A percentile compares a stretch with the other conserved stretches of the same genome.
These are phyloP conservation scores for Collichthys lucidus DNA, from an alignment of 2,113 vertebrate species.

Conservation along the genomic window DNA sequence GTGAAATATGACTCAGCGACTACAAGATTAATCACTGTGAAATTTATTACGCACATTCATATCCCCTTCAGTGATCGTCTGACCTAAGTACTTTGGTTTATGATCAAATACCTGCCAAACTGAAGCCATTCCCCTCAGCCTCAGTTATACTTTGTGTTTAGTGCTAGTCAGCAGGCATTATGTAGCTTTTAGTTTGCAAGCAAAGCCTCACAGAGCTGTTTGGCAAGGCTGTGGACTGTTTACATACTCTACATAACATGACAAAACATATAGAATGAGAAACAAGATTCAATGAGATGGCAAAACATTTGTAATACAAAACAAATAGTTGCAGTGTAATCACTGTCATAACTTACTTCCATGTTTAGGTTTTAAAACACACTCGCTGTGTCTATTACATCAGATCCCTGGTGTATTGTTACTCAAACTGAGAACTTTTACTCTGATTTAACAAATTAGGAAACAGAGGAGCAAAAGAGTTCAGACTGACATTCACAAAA, in stretches of 20 bases:
- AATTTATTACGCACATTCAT: not conserved
- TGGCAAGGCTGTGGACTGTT: not conserved
- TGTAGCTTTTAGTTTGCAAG: not conserved
- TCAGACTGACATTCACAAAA: not conserved
- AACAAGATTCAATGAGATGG: not conserved
- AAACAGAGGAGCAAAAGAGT: not conserved
- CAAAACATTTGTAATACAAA: not conserved
- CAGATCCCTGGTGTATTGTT: not conserved
- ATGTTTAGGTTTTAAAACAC: not conserved
- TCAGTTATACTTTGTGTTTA: no score
- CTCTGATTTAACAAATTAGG: not conserved
- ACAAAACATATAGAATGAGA: not conserved
- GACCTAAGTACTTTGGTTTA: not conserved
- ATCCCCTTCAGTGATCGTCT: no score
- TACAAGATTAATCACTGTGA: not conserved
- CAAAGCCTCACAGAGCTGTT: not conserved
- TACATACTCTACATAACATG: not conserved
- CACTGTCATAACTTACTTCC: not conserved
- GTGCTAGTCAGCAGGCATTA: no score
- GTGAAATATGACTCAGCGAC: not conserved
- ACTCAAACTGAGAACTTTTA: not conserved
- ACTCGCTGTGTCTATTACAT: not conserved
- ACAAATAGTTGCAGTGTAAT: not conserved
- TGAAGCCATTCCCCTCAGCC: no score
- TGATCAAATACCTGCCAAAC: not conserved